Conservation (phyloP, 2,113 vertebrate species). For the Fukomys damarensis region DNA sequence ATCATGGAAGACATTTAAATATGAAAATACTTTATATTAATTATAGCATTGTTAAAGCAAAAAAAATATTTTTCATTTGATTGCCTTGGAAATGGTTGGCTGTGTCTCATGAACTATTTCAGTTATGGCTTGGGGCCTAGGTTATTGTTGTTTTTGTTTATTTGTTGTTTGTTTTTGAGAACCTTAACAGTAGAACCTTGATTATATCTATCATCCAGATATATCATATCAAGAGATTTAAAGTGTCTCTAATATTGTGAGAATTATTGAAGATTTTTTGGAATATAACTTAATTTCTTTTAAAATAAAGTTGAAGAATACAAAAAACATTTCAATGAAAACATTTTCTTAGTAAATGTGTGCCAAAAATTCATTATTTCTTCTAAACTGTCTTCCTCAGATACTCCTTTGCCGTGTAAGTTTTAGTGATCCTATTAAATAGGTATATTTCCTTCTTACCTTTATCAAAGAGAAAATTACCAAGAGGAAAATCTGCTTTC, state of each 20-base stretch:
- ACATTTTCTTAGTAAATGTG: slow-evolving; percentile 28
- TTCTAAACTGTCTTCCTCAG: neutral
- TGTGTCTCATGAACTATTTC: neutral
- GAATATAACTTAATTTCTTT: slow-evolving; percentile 22
- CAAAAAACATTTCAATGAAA: slow-evolving; percentile 28
- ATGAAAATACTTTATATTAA: slow-evolving; percentile 51
- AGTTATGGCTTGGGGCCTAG: neutral
- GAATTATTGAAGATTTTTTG: slow-evolving; percentile 39
- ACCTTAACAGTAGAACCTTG: slow-evolving; percentile 33
- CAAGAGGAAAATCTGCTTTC: slow-evolving; percentile 1
- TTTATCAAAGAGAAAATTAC: slow-evolving; percentile 37
- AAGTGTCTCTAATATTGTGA: slow-evolving; percentile 45
- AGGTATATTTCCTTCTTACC: neutral
- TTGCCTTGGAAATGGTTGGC: slow-evolving; percentile 31
- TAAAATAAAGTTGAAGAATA: slow-evolving; percentile 19
- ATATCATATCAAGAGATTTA: slow-evolving; percentile 21
- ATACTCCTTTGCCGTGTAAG: neutral
- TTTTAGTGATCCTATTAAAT: slow-evolving; percentile 42
- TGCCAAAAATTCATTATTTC: slow-evolving; percentile 16
- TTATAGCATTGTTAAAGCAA: neutral
- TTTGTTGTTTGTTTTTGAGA: slow-evolving; percentile 3
- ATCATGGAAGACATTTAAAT: slow-evolving; percentile 51
- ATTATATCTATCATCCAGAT: slow-evolving; percentile 64
- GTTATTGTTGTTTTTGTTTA: neutral
- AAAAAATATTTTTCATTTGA: slow-evolving; percentile 15